phyloP scores from a whole-genome alignment of 2,797 vertebrate genomes.

The Pelodytes ibericus region DNA sequence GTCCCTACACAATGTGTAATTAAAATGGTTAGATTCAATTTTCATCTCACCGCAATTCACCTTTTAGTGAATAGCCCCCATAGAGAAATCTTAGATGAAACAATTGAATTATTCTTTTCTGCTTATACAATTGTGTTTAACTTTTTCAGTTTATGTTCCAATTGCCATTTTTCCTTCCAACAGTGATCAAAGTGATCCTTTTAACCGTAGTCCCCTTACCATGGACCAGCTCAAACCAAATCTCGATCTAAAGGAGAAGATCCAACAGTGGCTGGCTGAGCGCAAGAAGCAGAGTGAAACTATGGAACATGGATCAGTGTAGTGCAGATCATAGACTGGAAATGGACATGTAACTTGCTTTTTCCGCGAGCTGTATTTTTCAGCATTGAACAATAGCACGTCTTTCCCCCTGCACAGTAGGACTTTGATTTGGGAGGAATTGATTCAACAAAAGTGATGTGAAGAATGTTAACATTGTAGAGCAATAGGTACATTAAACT shows the following conservation, averaged over 20 bases:
- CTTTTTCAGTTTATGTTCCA: no score
- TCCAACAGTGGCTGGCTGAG: constrained; percentile 90
- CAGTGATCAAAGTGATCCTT: constrained; percentile 98
- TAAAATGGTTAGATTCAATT: no score
- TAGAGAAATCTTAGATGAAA: no score
- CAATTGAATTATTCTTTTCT: no score
- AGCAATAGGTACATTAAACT: neutral
- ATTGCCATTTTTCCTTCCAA: neutral
- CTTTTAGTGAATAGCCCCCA: no score
- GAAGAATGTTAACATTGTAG: neutral
- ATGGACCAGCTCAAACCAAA: constrained; percentile 99
- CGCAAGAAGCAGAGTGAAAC: constrained; percentile 80
- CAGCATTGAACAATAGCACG: neutral
- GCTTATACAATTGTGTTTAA: no score
- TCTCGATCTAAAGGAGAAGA: constrained; percentile 91
- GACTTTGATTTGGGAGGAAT: neutral
- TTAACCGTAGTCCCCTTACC: constrained; percentile 96
- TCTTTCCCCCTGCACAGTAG: neutral
- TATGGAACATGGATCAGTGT: neutral
- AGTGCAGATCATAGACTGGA: neutral
- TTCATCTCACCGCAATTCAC: no score
- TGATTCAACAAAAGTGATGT: neutral
- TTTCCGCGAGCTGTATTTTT: neutral
- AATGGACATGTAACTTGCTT: neutral
- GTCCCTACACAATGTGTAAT: no score